Evolutionary conservation across 2,888 invertebrate species (phyloP).

Genomic region (Habrosyne pyritoides): DNA sequence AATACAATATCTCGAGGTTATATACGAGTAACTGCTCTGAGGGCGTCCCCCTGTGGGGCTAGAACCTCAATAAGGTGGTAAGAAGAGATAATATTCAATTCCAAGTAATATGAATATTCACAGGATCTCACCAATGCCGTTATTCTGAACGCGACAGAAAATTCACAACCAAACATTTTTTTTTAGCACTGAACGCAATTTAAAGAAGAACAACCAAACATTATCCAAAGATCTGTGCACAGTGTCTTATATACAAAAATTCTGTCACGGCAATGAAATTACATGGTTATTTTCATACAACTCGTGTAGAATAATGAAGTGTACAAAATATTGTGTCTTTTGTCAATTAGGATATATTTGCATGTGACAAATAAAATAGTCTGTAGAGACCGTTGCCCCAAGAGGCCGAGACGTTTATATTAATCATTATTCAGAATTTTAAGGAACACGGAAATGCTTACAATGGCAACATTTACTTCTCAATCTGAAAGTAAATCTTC

Average conservation of each 20-base stretch:
- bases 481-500: too few relatives aligned
- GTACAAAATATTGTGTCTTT: background rate
- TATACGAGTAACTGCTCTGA: too few relatives aligned
- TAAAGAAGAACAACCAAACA: slow-evolving; percentile 15
- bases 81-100: background rate
- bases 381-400: background rate
- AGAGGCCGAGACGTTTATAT: background rate
- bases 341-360: background rate
- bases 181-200: background rate
- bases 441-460: background rate
- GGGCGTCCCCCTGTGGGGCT: too few relatives aligned
- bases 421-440: too few relatives aligned
- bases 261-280: slow-evolving; percentile 2
- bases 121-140: background rate
- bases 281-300: background rate
- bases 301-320: background rate
- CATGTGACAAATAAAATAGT: background rate
- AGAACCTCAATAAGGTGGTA: background rate
- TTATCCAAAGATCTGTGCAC: slow-evolving; percentile 23
- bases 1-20: too few relatives aligned
- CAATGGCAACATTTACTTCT: too few relatives aligned
- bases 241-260: slow-evolving; percentile 2
- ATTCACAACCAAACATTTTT: slow-evolving; percentile 26
- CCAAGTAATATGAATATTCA: background rate
- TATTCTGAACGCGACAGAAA: slow-evolving; percentile 15